Evolutionary conservation across 2,888 invertebrate species (phyloP), one percentile per base, ranked within the genome.

Genomic region (Hololepta plana): DNA sequence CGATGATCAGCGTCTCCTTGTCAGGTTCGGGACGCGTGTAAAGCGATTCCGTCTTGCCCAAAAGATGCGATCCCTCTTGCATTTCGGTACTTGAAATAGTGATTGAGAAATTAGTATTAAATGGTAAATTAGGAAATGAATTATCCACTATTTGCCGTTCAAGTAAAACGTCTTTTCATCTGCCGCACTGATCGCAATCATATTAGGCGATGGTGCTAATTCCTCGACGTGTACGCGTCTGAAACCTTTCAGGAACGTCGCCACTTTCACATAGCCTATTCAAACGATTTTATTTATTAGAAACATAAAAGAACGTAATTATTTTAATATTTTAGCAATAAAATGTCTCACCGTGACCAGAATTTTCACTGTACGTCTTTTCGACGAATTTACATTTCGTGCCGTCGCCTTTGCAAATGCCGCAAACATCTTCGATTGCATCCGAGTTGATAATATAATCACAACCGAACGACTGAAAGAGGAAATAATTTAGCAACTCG

Each of bases 351-450:
- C 48, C 43, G 21, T 35, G 37, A 25, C 46, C 49, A 8, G 43
- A 38, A 14, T 42, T 31, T 20, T 41, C 49, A 20, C 55, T 60
- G 46, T 64, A 72, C 31, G 59, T 44, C 14, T 63, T 61, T 17
- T 62, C 59, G 4, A 64, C 54, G 2, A 67, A 59, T 34, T 60
- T 61, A 40, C 74, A 74, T 26, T 64, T 62, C 1, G 66, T 65
- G 2, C 72, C 72, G 44, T 73, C 70, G 1, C 74, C 73, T 35
- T 68, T 67, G 42, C 74, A 74, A 20, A 70, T 58, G 2, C 74
- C 74, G 42, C 74, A 74, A 15, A 60, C 53, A 45, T 74, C 73
- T 42, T 72, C 72, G 10, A 62, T 57, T 0, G 71, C 69, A 27
- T 59, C 57, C 1, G 72, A 72, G 41, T 71, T 66, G 12, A 74